Conservation (phyloP, 2,113 vertebrate genomes). For the Brevimyrus niger region DNA sequence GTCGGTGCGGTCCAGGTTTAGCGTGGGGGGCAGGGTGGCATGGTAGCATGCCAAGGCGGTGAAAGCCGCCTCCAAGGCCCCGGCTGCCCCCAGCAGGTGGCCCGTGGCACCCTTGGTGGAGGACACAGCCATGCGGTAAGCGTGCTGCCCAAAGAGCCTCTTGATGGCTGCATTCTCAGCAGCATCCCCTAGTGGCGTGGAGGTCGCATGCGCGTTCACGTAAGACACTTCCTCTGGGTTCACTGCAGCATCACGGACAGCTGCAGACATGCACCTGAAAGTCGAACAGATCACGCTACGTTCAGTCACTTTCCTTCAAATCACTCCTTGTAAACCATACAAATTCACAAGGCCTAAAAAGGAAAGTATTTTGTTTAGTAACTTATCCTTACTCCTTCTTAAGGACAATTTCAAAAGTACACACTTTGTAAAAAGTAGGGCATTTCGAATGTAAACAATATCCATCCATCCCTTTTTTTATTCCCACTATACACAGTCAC, state of each 20-base stretch:
- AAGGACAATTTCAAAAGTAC: background rate
- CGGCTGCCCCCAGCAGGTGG: slow-evolving; percentile 87
- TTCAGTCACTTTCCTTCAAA: background rate
- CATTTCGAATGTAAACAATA: background rate
- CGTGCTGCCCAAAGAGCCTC: slow-evolving; percentile 69
- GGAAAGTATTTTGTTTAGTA: background rate
- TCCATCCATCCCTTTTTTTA: background rate
- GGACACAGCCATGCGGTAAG: slow-evolving; percentile 68
- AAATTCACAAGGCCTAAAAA: background rate
- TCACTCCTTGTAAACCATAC: background rate
- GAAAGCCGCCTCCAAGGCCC: slow-evolving; percentile 83
- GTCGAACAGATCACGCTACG: slow-evolving; percentile 11
- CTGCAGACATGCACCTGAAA: slow-evolving; percentile 84
- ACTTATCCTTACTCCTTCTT: background rate
- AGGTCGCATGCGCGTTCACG: slow-evolving; percentile 91
- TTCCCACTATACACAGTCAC: background rate
- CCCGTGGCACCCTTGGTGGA: slow-evolving; percentile 93
- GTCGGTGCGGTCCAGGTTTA: slow-evolving; percentile 81
- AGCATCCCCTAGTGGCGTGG: slow-evolving; percentile 86
- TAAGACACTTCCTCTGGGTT: slow-evolving; percentile 73
- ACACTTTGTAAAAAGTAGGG: background rate
- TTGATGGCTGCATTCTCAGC: slow-evolving; percentile 90
- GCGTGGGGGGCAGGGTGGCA: slow-evolving; percentile 77
- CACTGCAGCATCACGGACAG: slow-evolving; percentile 72
- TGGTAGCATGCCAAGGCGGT: slow-evolving; percentile 83